phyloP scores from a whole-genome alignment of 1,140 invertebrate species.

The Proctacanthus coquilletti region DNA sequence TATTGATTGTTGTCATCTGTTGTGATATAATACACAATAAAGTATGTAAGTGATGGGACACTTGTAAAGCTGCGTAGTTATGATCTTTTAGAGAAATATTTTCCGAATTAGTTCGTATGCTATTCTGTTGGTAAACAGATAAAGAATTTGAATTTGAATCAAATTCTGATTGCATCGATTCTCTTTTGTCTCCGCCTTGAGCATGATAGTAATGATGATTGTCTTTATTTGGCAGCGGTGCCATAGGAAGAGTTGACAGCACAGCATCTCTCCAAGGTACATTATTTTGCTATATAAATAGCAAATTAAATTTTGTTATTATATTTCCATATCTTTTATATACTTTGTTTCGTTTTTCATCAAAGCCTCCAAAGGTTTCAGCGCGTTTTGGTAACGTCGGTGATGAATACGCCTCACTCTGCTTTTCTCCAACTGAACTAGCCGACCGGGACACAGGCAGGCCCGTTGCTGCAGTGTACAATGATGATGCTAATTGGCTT shows the following conservation, averaged over 20 bases:
- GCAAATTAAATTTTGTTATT: not conserved
- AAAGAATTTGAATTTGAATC: conserved; percentile 7
- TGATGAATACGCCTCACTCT: conserved; percentile 64
- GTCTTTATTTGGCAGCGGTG: conserved; percentile 3
- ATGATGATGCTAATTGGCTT: conserved; percentile 50
- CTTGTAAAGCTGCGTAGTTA: conserved; percentile 51
- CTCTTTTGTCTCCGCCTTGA: conserved; percentile 32
- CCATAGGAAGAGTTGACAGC: conserved; percentile 6
- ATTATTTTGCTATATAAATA: not conserved
- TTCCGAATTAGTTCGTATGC: not conserved
- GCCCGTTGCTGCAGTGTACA: conserved; percentile 54
- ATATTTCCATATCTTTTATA: not conserved
- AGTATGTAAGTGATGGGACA: conserved; percentile 69
- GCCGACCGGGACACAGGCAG: conserved; percentile 61
- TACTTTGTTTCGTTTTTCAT: conserved; percentile 38
- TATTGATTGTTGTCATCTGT: conserved; percentile 71
- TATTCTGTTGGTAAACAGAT: not conserved
- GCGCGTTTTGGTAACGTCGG: conserved; percentile 76
- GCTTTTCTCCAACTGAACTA: conserved; percentile 80
- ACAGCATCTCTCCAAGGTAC: conserved; percentile 13
- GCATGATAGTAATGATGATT: conserved; percentile 9
- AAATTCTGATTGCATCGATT: conserved; percentile 22
- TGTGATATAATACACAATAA: conserved; percentile 68
- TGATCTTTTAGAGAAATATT: conserved; percentile 35
- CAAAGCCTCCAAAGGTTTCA: conserved; percentile 90